Conservation (phyloP, 2,113 vertebrate species). For the Psettodes erumei region DNA sequence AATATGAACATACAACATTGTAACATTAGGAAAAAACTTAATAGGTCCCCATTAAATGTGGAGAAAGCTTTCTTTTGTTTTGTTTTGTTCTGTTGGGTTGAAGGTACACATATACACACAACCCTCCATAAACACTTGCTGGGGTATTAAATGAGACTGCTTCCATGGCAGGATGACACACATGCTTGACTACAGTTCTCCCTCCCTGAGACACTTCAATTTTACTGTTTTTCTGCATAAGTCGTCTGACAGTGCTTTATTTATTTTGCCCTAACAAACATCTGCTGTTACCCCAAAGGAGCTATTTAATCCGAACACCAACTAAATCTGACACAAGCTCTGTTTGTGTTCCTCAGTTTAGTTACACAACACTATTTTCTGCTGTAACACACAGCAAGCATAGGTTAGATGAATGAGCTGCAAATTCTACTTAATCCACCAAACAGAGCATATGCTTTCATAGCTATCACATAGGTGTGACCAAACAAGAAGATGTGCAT, state of each 20-base stretch:
- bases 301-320: slow-evolving; percentile 1
- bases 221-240: not conserved
- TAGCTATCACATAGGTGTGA: not conserved
- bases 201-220: slow-evolving; percentile 1
- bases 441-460: slow-evolving; percentile 2
- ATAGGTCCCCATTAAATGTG: too few species aligned
- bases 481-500: not conserved
- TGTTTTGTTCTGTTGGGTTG: not conserved
- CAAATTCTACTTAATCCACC: not conserved
- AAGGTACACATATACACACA: not conserved
- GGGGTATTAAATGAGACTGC: slow-evolving; percentile 17
- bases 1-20: too few species aligned
- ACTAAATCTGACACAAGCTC: slow-evolving; percentile 27
- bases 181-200: not conserved
- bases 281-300: slow-evolving; percentile 12
- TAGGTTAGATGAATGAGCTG: not conserved
- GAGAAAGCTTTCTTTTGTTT: not conserved
- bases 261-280: not conserved
- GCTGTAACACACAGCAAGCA: not conserved
- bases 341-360: slow-evolving; percentile 3
- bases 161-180: slow-evolving; percentile 19
- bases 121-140: not conserved
- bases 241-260: not conserved
- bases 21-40: too few species aligned
- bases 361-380: not conserved